These are phyloP conservation scores for Oscheius sp. DNA, from an alignment of 2,888 invertebrate genomes.

Conservation along the genomic window DNA sequence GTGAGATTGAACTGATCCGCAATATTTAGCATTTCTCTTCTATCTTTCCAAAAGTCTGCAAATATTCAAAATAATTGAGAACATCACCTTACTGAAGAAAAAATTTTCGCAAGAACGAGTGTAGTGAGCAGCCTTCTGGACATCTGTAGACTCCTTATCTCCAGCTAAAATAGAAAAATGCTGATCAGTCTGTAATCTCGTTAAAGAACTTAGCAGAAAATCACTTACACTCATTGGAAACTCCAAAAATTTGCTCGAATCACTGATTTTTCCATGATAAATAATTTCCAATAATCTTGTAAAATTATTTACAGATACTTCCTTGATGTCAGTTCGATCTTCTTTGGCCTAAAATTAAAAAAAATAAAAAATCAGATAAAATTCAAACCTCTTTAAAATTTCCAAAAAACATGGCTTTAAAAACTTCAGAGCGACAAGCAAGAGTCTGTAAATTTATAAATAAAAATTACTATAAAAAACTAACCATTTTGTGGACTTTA, in stretches of 20 bases:
- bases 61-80: no score
- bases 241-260: not conserved
- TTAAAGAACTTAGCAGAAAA: no score
- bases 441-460: not conserved
- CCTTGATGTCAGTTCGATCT: not conserved
- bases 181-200: no score
- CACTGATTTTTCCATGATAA: not conserved
- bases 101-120: no score
- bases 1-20: no score
- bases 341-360: not conserved
- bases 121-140: no score
- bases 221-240: no score
- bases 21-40: no score
- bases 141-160: no score
- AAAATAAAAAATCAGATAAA: not conserved
- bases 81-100: no score
- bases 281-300: not conserved
- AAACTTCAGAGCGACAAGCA: not conserved
- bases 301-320: not conserved
- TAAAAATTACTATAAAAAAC: not conserved
- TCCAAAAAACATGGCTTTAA: conserved; percentile 1
- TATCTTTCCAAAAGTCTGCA: no score
- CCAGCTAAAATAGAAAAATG: no score
- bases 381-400: not conserved
- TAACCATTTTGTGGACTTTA: not conserved